A percentile compares a stretch with the other conserved stretches of the same genome.
These are phyloP conservation scores for Branchellion lobata DNA, from an alignment of 2,888 invertebrate genomes.

Conservation along the genomic window DNA sequence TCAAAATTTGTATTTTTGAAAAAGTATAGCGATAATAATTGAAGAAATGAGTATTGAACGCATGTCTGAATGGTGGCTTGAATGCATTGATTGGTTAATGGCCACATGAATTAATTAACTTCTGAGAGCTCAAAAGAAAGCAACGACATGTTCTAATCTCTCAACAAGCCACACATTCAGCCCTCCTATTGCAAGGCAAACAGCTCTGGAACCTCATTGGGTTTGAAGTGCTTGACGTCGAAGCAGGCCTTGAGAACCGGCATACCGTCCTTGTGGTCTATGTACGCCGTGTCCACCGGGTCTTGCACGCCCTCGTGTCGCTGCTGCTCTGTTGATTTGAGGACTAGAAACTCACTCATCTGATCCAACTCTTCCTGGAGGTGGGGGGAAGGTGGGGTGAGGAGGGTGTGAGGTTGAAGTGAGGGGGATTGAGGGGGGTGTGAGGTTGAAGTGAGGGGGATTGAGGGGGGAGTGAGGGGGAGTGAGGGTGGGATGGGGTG, in stretches of 20 bases:
- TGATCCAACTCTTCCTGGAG: conserved; percentile 52
- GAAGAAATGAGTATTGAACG: not conserved
- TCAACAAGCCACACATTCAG: too few relatives aligned
- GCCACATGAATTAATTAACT: too few relatives aligned
- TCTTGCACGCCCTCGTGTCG: conserved; percentile 51
- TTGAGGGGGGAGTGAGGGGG: too few relatives aligned
- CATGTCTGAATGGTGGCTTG: too few relatives aligned
- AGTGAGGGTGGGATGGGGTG: too few relatives aligned
- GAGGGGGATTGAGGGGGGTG: too few relatives aligned
- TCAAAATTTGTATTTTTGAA: not conserved
- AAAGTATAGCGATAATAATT: not conserved
- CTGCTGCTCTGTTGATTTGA: conserved; percentile 53
- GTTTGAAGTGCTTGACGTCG: conserved; percentile 52
- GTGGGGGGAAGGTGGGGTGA: too few relatives aligned
- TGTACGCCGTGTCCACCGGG: conserved; percentile 53
- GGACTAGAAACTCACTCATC: conserved; percentile 53
- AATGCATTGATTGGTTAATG: too few relatives aligned
- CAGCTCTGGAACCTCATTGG: conserved; percentile 49
- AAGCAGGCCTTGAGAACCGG: conserved; percentile 53
- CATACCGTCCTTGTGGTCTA: conserved; percentile 52
- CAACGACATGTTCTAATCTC: too few relatives aligned
- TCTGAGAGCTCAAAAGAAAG: too few relatives aligned
- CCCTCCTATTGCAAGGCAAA: too few relatives aligned
- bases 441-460: not conserved
- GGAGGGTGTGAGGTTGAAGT: not conserved